phyloP scores from a whole-genome alignment of 1,140 invertebrate genomes.

The Leucophenga varia region DNA sequence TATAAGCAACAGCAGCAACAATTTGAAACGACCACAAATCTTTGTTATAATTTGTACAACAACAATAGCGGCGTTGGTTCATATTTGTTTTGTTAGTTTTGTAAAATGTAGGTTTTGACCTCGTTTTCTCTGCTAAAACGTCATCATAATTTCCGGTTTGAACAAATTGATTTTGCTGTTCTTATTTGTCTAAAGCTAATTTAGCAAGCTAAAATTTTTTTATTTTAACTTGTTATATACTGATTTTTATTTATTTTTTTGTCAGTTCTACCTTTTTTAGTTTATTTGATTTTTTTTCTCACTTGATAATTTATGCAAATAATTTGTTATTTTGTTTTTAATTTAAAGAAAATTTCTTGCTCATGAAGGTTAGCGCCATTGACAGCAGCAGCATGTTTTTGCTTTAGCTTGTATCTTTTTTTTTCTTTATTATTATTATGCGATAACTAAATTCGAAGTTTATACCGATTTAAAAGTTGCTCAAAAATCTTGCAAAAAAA shows the following conservation, averaged over 20 bases:
- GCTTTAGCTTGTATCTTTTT: neutral
- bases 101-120: neutral
- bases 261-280: too few relatives aligned
- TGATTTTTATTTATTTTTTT: too few relatives aligned
- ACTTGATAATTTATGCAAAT: too few relatives aligned
- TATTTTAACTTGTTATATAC: too few relatives aligned
- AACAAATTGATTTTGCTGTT: constrained; percentile 5
- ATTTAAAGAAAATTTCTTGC: too few relatives aligned
- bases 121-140: constrained; percentile 9
- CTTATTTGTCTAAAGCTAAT: too few relatives aligned
- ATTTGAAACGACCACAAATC: constrained; percentile 23
- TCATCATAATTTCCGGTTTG: constrained; percentile 34
- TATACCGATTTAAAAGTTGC: too few relatives aligned
- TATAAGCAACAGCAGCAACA: constrained; percentile 18
- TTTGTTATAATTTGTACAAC: constrained; percentile 37
- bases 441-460: too few relatives aligned
- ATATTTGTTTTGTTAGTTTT: constrained; percentile 2
- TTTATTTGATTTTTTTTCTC: too few relatives aligned
- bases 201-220: constrained; percentile 1
- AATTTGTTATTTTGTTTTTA: too few relatives aligned
- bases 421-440: constrained; percentile 19
- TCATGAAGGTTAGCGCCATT: too few relatives aligned
- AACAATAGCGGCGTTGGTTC: constrained; percentile 23
- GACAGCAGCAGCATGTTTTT: too few relatives aligned
- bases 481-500: neutral